Base-by-base conservation (phyloP, 2,888 invertebrate species). In the Phengaris arion region DNA sequence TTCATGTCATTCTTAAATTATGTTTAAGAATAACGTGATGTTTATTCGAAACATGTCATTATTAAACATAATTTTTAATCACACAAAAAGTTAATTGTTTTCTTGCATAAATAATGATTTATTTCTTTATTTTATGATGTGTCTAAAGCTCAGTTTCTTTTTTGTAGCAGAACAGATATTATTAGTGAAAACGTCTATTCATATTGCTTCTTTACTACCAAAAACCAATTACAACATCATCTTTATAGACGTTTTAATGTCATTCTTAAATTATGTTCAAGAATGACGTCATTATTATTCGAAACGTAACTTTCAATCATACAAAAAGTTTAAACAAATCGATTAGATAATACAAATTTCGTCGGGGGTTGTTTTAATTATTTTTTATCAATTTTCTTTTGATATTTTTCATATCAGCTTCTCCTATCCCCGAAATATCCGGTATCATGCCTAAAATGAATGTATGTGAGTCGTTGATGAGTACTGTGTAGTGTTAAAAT, bases 371-470 rank as follows among this genome's bases (percentile, higher is more conserved):
- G 54, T 54, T 52, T 51, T 15, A 13, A 13, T 68, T 22, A 13
- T 70, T 72, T 51, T 70, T 10, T 3, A 48, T 48, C 12, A 70
- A 22, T 51, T 54, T 72, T 54, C 35, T 51, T 48, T 70, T 52
- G 52, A 8, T 72, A 52, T 54, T 70, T 22, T 64, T 22, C 70
- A 70, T 72, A 72, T 15, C 70, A 70, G 72, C 72, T 72, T 72
- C 12, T 72, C 72, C 72, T 72, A 13, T 72, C 72, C 72, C 72
- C 13, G 1, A 69, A 70, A 2, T 10, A 52, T 52, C 72, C 54
- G 52, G 52, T 35, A 68, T 12, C 46, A 72, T 72, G 35, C 35
- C 51, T 54, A 10, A 35, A 68, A 54, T 54, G 7, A 54, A 54
- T 72, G 72, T 54, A 12, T 72, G 72, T 72, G 35, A 51, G 15